Evolutionary conservation across 2,797 vertebrate genomes (phyloP).

Genomic region (Pterois miles): DNA sequence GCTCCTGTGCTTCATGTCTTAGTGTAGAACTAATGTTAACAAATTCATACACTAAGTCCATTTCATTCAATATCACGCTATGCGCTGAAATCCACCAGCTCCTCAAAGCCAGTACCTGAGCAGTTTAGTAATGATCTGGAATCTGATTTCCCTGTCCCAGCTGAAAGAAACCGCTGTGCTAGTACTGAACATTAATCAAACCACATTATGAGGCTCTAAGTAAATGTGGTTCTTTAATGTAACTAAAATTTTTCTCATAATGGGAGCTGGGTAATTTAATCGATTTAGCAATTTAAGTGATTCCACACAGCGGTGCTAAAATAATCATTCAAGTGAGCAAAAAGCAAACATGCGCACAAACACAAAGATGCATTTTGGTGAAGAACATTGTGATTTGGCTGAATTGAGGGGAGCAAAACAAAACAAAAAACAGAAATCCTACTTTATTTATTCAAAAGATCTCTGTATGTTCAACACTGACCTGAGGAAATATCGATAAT

Average conservation of each 20-base stretch:
- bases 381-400: constrained; percentile 1
- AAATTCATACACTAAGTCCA: neutral
- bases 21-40: neutral
- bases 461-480: neutral
- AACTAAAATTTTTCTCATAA: neutral
- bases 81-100: neutral
- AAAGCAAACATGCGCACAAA: neutral
- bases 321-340: neutral
- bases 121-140: neutral
- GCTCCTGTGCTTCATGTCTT: neutral
- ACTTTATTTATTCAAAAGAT: neutral
- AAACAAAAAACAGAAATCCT: neutral
- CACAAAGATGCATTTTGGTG: neutral
- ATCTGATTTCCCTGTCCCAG: neutral
- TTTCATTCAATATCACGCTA: neutral
- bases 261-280: neutral
- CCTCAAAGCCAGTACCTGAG: neutral
- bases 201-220: neutral
- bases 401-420: neutral
- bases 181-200: neutral
- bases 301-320: neutral
- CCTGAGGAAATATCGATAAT: neutral
- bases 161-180: neutral
- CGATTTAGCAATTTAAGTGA: neutral
- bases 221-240: neutral